Evolutionary conservation across 2,797 vertebrate species (phyloP).

Genomic region (Neomorphus geoffroyi): DNA sequence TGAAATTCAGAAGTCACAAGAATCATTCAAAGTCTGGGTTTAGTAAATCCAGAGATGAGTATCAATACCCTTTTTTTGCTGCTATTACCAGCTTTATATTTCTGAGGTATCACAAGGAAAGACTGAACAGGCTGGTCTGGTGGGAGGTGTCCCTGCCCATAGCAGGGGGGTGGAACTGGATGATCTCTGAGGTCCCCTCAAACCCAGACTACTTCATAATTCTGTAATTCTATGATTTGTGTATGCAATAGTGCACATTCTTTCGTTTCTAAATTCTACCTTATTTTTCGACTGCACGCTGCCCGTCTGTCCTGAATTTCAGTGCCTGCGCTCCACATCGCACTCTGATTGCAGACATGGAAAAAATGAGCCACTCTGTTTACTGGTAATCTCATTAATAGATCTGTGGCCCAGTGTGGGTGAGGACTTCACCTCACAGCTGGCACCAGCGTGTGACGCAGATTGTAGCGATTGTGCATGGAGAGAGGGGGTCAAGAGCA

Average conservation of each 20-base stretch:
- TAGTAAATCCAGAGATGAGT: too few species aligned
- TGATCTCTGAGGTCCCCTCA: too few species aligned
- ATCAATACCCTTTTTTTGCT: background rate
- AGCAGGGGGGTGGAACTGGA: too few species aligned
- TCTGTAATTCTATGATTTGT: background rate
- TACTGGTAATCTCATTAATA: constrained; percentile 1
- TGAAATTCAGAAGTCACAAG: background rate
- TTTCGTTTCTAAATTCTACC: background rate
- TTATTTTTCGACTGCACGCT: background rate
- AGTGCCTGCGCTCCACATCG: background rate
- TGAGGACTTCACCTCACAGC: background rate
- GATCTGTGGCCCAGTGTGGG: background rate
- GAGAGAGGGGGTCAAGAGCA: background rate
- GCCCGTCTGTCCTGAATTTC: background rate
- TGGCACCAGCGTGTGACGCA: background rate
- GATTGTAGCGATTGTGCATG: background rate
- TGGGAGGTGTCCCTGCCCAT: too few species aligned
- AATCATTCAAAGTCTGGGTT: background rate
- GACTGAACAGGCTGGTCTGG: too few species aligned
- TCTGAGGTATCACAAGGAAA: too few species aligned
- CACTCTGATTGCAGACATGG: background rate
- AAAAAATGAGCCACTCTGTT: constrained; percentile 12
- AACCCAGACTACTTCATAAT: too few species aligned
- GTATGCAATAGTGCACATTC: background rate
- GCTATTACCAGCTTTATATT: background rate